Evolutionary conservation across 2,113 vertebrate genomes (phyloP).

Genomic region (Castor canadensis): DNA sequence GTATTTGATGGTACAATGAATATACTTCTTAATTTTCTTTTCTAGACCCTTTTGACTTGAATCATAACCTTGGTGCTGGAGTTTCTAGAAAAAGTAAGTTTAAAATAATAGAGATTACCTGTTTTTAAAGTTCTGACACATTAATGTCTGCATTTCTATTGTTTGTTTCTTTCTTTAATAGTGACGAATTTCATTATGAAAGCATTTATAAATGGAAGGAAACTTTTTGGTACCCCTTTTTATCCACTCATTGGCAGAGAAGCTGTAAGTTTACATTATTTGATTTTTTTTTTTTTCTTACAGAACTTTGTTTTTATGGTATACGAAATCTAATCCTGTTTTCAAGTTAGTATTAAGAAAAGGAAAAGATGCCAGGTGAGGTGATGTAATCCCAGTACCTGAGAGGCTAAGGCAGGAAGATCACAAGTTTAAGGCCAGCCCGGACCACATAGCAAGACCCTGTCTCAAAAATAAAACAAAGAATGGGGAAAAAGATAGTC

Average conservation of each 20-base stretch:
- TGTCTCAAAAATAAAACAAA: no score
- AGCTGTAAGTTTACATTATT: slow-evolving; percentile 87
- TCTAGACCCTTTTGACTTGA: slow-evolving; percentile 98
- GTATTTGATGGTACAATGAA: slow-evolving; percentile 12
- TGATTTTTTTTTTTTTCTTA: not conserved
- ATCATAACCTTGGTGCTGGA: slow-evolving; percentile 99
- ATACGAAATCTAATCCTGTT: slow-evolving; percentile 21
- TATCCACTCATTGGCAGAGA: slow-evolving; percentile 93
- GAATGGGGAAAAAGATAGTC: not conserved
- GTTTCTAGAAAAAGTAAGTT: slow-evolving; percentile 98
- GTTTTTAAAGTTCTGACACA: slow-evolving; percentile 41
- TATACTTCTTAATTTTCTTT: slow-evolving; percentile 51
- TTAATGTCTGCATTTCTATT: slow-evolving; percentile 41
- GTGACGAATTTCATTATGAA: slow-evolving; percentile 99
- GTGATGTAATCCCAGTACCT: no score
- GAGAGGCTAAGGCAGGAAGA: no score
- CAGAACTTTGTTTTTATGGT: not conserved
- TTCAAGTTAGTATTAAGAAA: not conserved
- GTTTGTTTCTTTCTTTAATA: slow-evolving; percentile 80
- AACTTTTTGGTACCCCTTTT: slow-evolving; percentile 96
- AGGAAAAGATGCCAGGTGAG: not conserved
- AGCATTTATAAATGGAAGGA: slow-evolving; percentile 98
- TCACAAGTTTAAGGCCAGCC: no score
- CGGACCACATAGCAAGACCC: no score
- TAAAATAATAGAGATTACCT: not conserved